Percentiles rank a stretch among this genome's conserved stretches.
Evolutionary conservation across 2,113 vertebrate genomes (phyloP).

Genomic region (Lanius ludovicianus): DNA sequence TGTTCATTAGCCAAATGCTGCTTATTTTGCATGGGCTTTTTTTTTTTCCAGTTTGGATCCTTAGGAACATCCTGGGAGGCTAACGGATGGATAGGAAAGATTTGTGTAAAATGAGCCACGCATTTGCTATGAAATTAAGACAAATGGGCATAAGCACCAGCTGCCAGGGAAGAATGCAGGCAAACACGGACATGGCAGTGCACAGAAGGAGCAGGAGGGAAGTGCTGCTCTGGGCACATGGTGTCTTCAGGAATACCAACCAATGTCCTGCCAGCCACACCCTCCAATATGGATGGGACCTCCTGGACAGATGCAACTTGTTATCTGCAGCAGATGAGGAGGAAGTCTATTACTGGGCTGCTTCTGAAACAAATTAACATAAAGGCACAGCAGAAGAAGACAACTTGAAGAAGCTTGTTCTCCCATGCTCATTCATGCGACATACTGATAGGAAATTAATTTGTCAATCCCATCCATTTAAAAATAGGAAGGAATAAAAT

Average conservation of each 20-base stretch:
- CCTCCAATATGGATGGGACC: background rate
- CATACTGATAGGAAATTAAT: background rate
- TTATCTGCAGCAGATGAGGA: background rate
- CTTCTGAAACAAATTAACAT: background rate
- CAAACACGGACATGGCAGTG: rapidly evolving
- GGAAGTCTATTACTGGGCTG: background rate
- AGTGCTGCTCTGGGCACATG: background rate
- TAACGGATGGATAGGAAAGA: background rate
- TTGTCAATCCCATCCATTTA: background rate
- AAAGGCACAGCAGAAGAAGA: background rate
- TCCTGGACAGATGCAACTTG: background rate
- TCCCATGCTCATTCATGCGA: background rate
- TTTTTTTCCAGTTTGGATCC: background rate
- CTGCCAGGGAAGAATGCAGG: background rate
- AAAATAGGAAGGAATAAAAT: background rate
- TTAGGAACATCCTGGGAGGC: background rate
- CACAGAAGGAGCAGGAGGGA: background rate
- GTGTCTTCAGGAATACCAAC: background rate
- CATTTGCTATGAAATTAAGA: background rate
- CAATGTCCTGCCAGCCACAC: background rate
- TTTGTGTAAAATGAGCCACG: background rate
- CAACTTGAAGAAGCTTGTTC: background rate
- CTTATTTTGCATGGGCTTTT: background rate
- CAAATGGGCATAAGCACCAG: background rate
- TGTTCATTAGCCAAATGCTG: background rate